Evolutionary conservation across 2,888 invertebrate genomes (phyloP).

Genomic region (Lottia scabra): DNA sequence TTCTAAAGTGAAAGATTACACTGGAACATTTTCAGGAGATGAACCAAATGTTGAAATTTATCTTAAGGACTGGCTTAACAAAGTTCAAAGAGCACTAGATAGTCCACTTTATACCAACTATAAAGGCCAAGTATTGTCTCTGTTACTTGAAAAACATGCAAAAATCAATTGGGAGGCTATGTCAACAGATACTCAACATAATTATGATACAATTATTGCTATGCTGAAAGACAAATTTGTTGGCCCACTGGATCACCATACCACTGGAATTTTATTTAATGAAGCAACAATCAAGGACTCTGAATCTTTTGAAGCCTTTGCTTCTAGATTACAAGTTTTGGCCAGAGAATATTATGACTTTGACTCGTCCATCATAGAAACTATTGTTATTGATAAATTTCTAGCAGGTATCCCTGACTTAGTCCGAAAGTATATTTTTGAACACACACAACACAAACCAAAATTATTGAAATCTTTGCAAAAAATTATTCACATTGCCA

Average conservation of each 20-base stretch:
- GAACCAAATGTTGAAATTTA: background rate
- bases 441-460: background rate
- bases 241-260: background rate
- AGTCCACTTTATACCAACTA: background rate
- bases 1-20: background rate
- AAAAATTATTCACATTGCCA: background rate
- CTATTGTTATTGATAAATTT: constrained; percentile 5
- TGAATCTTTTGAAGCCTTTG: background rate
- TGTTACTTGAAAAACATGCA: background rate
- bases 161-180: background rate
- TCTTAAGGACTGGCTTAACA: background rate
- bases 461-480: background rate
- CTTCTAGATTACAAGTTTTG: background rate
- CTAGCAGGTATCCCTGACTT: background rate
- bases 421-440: background rate
- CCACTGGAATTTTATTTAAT: background rate
- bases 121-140: background rate
- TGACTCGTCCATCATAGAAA: background rate
- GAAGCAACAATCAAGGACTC: background rate
- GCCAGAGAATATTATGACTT: background rate
- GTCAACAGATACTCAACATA: background rate
- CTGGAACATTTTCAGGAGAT: background rate
- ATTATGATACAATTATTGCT: background rate
- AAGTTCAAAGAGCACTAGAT: background rate
- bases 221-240: background rate